Percentiles rank a stretch among this genome's conserved stretches.
phyloP scores from a whole-genome alignment of 2,888 invertebrate species.

The Drosophila paucipuncta region DNA sequence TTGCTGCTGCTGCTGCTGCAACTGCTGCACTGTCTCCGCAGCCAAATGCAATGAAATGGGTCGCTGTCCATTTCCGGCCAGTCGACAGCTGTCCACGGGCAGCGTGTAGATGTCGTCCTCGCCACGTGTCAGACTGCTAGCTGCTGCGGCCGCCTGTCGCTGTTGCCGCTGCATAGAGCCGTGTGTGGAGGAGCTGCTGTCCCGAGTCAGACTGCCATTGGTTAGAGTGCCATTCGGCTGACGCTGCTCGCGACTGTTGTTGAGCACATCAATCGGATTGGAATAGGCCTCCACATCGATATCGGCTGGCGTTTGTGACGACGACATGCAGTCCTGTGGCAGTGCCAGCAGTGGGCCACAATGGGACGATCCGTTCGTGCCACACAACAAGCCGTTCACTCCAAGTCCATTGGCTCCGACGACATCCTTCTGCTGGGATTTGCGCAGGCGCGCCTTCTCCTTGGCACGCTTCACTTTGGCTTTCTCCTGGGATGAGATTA shows the following conservation, averaged over 20 bases:
- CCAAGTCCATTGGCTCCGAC: conserved; percentile 57
- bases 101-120: conserved; percentile 85
- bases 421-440: conserved; percentile 86
- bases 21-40: conserved; percentile 66
- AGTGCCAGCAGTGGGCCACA: conserved; percentile 83
- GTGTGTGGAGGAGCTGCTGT: conserved; percentile 62
- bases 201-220: conserved; percentile 79
- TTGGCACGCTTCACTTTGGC: conserved; percentile 90
- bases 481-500: conserved; percentile 86
- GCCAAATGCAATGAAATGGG: conserved; percentile 76
- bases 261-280: conserved; percentile 87
- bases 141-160: conserved; percentile 48
- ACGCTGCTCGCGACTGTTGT: conserved; percentile 81
- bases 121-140: conserved; percentile 51
- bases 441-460: conserved; percentile 89
- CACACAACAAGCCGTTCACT: conserved; percentile 57
- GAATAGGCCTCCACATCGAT: conserved; percentile 86
- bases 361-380: conserved; percentile 70
- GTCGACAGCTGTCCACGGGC: conserved; percentile 83
- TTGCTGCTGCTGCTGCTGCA: conserved; percentile 53
- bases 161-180: conserved; percentile 69
- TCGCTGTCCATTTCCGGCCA: conserved; percentile 65
- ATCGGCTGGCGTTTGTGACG: conserved; percentile 55
- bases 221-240: conserved; percentile 74
- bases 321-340: conserved; percentile 82